Base-by-base conservation (phyloP, 2,113 vertebrate species). In the Hepsetus odoe region DNA sequence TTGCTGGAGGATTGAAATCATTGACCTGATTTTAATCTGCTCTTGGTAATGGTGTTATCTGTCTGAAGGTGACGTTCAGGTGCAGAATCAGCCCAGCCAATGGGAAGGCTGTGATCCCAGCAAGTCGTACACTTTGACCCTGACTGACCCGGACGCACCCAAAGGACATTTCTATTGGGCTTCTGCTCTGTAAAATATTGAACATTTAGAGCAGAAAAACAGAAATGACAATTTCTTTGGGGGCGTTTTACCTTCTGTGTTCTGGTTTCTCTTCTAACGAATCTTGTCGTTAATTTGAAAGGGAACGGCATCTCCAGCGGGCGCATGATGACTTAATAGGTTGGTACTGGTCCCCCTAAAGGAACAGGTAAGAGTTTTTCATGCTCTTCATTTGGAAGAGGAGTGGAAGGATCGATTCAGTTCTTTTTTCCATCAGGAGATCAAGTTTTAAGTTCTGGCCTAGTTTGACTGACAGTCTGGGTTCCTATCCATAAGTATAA, bases 131-230 rank as follows among this genome's bases (percentile, higher is more conserved):
- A 98, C 97, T 0, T 72, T 99, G 90, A 95, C 91, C 44, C 77
- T 99, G 67, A 98, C 97, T 0, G 98, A 99, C 81, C 98, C 97
- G 0, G 97, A 99, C 30, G 97, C 97, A 0, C 98, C 97, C n/a
- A n/a, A n/a, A n/a, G n/a, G n/a, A n/a, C n/a, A n/a, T n/a, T n/a
- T n/a, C n/a, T n/a, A n/a, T n/a, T n/a, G n/a, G n/a, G n/a, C n/a
- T n/a, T n/a, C n/a, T n/a, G n/a, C n/a, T n/a, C n/a, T n/a, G n/a
- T n/a, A n/a, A n/a, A n/a, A n/a, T n/a, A n/a, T n/a, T n/a, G n/a
- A n/a, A n/a, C n/a, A n/a, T n/a, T n/a, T n/a, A n/a, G n/a, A n/a
- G n/a, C n/a, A n/a, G n/a, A n/a, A n/a, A n/a, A 98, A 96, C 83
- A 93, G 97, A 85, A 93, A 95, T 77, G 87, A 93, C 8, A 97